Evolutionary conservation across 2,797 vertebrate genomes (phyloP), one percentile per base, ranked within the genome.

Genomic region (Scyliorhinus canicula): DNA sequence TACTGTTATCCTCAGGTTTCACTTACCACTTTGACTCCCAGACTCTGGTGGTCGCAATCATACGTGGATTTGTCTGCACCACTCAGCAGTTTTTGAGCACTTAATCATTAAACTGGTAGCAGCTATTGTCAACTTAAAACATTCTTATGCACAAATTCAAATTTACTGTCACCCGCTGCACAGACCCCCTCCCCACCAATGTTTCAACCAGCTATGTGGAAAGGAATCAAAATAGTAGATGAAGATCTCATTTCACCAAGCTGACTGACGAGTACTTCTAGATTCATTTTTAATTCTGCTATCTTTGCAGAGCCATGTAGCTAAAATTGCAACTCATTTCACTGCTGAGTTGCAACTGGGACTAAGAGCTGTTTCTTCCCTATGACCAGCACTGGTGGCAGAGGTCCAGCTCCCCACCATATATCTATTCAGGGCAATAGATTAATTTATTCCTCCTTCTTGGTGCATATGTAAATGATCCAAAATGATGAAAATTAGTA

Each of bases 271-370:
- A 52, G 57, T 35, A 57, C 52, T n/a, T 57, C 6, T 6, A 91
- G 57, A 91, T 40, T 21, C 1, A 90, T 90, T 63, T n/a, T 60
- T 40, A 60, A 40, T 60, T 90, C n/a, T 40, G 16, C 86, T 90
- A 16, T 63, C 35, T 88, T 35, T 88, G 44, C 8, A n/a, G 52
- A 63, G 55, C 28, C 16, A 63, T 40, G 0, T 63, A 4, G 31
- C 57, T 90, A 90, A 90, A 90, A 63, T 90, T 90, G 40, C 35
- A 63, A 90, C 19, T 90, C 50, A 28, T 90, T 31, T 40, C n/a
- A 40, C n/a, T 21, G 19, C 2, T 24, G 31, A 86, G 50, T 19
- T 90, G 55, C 55, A 40, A 60, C 19, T 90, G 5, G 1, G 9
- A 55, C 26, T 28, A 55, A 86, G 52, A 35, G 3, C 14, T 19